phyloP scores from a whole-genome alignment of 92 coral and sea anemone species.

The Galaxea fascicularis region DNA sequence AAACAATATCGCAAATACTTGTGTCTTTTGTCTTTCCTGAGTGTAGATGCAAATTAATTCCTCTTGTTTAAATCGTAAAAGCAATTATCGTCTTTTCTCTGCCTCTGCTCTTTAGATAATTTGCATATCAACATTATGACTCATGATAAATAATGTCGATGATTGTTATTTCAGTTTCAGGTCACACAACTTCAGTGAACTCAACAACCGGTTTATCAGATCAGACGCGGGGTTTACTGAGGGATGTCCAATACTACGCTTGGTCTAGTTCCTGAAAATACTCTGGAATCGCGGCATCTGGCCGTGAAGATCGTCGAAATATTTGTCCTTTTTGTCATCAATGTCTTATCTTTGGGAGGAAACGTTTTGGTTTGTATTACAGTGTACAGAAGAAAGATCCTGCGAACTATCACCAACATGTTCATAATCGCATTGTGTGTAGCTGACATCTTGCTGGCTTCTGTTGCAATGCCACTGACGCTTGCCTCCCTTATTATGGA shows the following conservation, averaged over 20 bases:
- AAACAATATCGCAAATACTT: too few species aligned
- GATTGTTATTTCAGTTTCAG: too few species aligned
- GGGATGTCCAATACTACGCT: slow-evolving; percentile 18
- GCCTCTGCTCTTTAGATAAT: too few species aligned
- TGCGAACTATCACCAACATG: slow-evolving; percentile 83
- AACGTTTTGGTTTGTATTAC: slow-evolving; percentile 74
- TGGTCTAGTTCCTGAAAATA: slow-evolving; percentile 48
- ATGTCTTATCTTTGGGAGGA: slow-evolving; percentile 70
- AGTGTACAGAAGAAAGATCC: slow-evolving; percentile 68
- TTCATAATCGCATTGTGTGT: slow-evolving; percentile 78
- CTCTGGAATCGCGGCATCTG: slow-evolving; percentile 54
- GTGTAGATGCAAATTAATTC: too few species aligned
- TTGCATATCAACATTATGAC: too few species aligned
- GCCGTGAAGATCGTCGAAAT: slow-evolving; percentile 61
- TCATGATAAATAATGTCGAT: too few species aligned
- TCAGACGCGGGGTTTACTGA: not conserved
- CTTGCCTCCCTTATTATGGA: slow-evolving; percentile 60
- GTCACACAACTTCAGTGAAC: too few species aligned
- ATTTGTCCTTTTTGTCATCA: slow-evolving; percentile 45
- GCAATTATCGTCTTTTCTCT: too few species aligned
- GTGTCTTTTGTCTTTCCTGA: too few species aligned
- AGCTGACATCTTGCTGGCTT: slow-evolving; percentile 77
- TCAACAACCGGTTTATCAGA: too few species aligned
- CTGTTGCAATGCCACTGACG: slow-evolving; percentile 77
- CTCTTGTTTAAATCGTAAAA: too few species aligned